A percentile compares a stretch with the other conserved stretches of the same genome.
Conservation (phyloP, 2,797 vertebrate species). For the Eupleurogrammus muticus region DNA sequence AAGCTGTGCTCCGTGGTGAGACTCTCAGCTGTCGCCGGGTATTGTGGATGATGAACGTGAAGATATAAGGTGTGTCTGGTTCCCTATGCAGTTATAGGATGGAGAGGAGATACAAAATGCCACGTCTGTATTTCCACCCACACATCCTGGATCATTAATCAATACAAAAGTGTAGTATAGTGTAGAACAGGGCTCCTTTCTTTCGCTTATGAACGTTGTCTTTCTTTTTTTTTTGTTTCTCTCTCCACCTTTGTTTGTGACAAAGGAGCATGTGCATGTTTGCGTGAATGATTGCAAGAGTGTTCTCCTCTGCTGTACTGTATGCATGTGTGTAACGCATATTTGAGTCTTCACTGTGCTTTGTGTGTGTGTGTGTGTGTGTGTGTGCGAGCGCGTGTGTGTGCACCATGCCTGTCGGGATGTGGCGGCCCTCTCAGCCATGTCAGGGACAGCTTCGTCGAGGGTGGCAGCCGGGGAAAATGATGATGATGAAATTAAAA, state of each 20-base stretch:
- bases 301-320: slow-evolving; percentile 32
- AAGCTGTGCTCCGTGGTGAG: slow-evolving; percentile 17
- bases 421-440: slow-evolving; percentile 89
- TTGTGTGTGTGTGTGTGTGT: slow-evolving; percentile 31
- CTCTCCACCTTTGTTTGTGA: slow-evolving; percentile 17
- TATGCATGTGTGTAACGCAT: slow-evolving; percentile 20
- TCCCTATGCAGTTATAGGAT: slow-evolving; percentile 26
- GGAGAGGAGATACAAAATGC: slow-evolving; percentile 29
- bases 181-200: slow-evolving; percentile 17
- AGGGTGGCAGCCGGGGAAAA: slow-evolving; percentile 87
- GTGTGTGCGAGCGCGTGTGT: slow-evolving; percentile 37
- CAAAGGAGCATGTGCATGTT: slow-evolving; percentile 18
- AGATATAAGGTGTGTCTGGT: slow-evolving; percentile 40
- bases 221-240: slow-evolving; percentile 25
- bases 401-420: slow-evolving; percentile 74
- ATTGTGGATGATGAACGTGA: slow-evolving; percentile 35
- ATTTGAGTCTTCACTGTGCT: slow-evolving; percentile 41
- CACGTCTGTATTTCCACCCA: slow-evolving; percentile 25
- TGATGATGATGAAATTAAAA: slow-evolving; percentile 97
- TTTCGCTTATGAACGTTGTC: slow-evolving; percentile 3
- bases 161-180: slow-evolving; percentile 30
- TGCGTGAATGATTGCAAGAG: slow-evolving; percentile 26
- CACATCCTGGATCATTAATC: slow-evolving; percentile 30
- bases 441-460: slow-evolving; percentile 90
- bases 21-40: slow-evolving; percentile 22